Base-by-base conservation (phyloP, 2,797 vertebrate genomes). In the Danionella dracula region DNA sequence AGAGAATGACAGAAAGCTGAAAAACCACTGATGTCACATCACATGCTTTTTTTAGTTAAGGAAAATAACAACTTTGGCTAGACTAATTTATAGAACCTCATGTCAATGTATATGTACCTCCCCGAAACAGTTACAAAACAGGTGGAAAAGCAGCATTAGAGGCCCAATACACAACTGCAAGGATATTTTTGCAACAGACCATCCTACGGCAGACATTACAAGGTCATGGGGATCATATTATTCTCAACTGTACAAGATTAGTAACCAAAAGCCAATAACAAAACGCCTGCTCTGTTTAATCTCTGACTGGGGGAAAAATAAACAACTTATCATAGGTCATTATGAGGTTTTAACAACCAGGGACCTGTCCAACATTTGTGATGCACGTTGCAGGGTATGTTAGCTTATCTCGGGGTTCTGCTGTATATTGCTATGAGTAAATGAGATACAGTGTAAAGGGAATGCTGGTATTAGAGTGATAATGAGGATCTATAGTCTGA, bases 401-500 rank as follows among this genome's bases (percentile, higher is more conserved):
- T 54, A 57, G 54, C 58, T 72, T 69, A 72, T 76, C 73, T 70
- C 32, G 12, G 40, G 15, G 40, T 10, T 38, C 41, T 63, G 57
- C 57, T 72, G 56, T 69, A 60, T 57, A 61, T 55, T 63, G 56
- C 54, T 41, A 20, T 42, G 65, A 59, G 44, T 51, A 29, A 32
- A 50, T 54, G 37, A 65, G 12, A 72, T 23, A 42, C 7, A 15
- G 40, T 9, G 57, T 19, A 51, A 35, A 29, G 55, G 56, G 73
- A 69, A 56, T 4, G 32, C 55, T 69, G 69, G 41, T 66, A 55
- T 56, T 62, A 68, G 49, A 40, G 50, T 62, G 70, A 76, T 76
- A 72, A 72, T 63, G 51, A 76, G 70, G 68, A 49, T 66, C 68
- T 71, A 44, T 32, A 60, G 69, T 71, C 69, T 8, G 11, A 57